Evolutionary conservation across 1,140 invertebrate species (phyloP).

Genomic region (Asobara japonica): DNA sequence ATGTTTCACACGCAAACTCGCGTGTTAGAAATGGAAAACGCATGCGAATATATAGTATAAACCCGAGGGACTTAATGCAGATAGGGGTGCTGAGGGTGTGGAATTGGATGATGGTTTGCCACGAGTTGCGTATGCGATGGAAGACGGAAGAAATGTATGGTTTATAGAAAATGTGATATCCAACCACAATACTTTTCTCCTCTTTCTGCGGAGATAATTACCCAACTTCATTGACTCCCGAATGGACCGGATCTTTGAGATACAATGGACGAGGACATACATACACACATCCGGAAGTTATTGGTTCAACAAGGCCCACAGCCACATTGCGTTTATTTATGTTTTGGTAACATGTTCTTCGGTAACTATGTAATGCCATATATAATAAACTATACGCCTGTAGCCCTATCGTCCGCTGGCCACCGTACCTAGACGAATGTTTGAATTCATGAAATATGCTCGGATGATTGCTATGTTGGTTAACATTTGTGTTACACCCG

Average conservation of each 20-base stretch:
- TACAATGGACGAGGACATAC: no score
- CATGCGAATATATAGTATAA: constrained; percentile 26
- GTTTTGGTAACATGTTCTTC: neutral
- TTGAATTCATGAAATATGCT: neutral
- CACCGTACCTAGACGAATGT: neutral
- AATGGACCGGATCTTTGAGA: no score
- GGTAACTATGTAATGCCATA: neutral
- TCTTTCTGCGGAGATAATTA: no score
- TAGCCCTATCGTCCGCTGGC: neutral
- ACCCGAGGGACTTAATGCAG: constrained; percentile 3
- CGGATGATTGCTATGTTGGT: neutral
- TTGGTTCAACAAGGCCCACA: no score
- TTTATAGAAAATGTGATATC: no score
- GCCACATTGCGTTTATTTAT: neutral
- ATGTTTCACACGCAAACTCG: constrained; percentile 53
- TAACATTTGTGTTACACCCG: neutral
- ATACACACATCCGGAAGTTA: no score
- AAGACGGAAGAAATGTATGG: neutral
- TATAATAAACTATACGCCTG: neutral
- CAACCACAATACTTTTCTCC: no score
- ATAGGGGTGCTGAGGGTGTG: constrained; percentile 12
- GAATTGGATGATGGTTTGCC: neutral
- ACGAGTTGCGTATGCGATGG: neutral
- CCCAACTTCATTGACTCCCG: no score
- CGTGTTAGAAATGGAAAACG: constrained; percentile 47